phyloP scores from a whole-genome alignment of 2,797 vertebrate species.

The Etheostoma perlongum region DNA sequence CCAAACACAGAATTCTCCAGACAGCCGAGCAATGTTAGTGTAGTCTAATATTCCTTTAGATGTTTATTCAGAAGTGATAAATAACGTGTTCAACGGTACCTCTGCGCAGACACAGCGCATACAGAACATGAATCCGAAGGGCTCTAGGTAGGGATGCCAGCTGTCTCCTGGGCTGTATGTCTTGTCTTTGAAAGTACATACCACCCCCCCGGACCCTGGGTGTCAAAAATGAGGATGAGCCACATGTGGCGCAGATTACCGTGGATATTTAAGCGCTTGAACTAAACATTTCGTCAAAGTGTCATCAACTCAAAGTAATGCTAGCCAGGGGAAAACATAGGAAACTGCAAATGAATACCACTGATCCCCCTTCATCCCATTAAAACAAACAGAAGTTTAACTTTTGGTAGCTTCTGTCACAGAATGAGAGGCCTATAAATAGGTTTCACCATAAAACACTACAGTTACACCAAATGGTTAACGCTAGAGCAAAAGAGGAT shows the following conservation, averaged over 20 bases:
- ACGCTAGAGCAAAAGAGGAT: background rate
- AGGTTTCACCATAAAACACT: background rate
- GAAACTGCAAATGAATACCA: conserved; percentile 11
- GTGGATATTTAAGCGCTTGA: conserved; percentile 3
- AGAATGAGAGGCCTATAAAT: background rate
- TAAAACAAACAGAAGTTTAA: conserved; percentile 12
- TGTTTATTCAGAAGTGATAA: background rate
- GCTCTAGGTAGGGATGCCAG: conserved; percentile 97
- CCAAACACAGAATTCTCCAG: background rate
- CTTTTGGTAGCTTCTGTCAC: conserved; percentile 16
- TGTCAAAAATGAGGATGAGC: conserved; percentile 49
- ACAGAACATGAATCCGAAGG: conserved; percentile 93
- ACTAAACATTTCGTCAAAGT: background rate
- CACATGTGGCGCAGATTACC: conserved; percentile 29
- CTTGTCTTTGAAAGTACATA: conserved; percentile 94
- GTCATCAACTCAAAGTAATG: background rate
- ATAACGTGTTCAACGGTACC: conserved; percentile 76
- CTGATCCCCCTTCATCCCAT: conserved; percentile 1
- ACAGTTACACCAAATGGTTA: background rate
- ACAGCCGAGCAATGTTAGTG: background rate
- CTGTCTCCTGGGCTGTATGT: conserved; percentile 91
- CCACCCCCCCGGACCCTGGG: conserved; percentile 83
- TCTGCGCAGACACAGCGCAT: conserved; percentile 93
- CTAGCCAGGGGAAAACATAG: conserved; percentile 10
- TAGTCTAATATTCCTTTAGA: conserved; percentile 10